Evolutionary conservation across 2,113 vertebrate genomes (phyloP), one percentile per base, ranked within the genome.

Genomic region (Buteo buteo): DNA sequence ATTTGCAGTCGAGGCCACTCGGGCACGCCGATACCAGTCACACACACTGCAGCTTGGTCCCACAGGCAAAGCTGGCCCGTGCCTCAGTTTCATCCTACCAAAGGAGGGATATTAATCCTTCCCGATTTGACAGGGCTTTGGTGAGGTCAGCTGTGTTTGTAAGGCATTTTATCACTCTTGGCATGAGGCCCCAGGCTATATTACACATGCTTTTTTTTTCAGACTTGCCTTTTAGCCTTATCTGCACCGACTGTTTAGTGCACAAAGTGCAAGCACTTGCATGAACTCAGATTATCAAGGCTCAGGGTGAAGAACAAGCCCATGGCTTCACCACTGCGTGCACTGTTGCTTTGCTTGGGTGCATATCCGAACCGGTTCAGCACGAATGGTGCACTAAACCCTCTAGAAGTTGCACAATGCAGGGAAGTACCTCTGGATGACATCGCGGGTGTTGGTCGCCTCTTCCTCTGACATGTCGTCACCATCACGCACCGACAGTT

Each of bases 301-400:
- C 19, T 42, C 18, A 19, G 11, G 45, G 64, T 50, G 58, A 78
- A 58, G 36, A 47, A 31, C 31, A 19, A 10, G 19, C 24, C 45
- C 10, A 2, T 4, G n/a, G 32, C 32, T 87, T 69, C 28, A 7
- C 10, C 29, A 1, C 80, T 5, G 17, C 0, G 13, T 2, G 29
- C 9, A 2, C 22, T 36, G 21, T 3, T 40, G 62, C 58, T 77
- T 47, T 42, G 40, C 47, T 8, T 13, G 31, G 49, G 20, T 4
- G 26, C 0, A 0, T 18, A 10, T 3, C 38, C 1, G 0, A 61
- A 13, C 21, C 16, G 7, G 18, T 21, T 28, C 13, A 6, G 7
- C 12, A 7, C 0, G 2, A 54, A 36, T 0, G 16, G 13, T 7
- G 16, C 36, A 28, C 34, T 1, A 36, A 90, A 34, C 8, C 13